A percentile compares a stretch with the other conserved stretches of the same genome.
Evolutionary conservation across 1,140 invertebrate species (phyloP).

Genomic region (Caerostris darwini): DNA sequence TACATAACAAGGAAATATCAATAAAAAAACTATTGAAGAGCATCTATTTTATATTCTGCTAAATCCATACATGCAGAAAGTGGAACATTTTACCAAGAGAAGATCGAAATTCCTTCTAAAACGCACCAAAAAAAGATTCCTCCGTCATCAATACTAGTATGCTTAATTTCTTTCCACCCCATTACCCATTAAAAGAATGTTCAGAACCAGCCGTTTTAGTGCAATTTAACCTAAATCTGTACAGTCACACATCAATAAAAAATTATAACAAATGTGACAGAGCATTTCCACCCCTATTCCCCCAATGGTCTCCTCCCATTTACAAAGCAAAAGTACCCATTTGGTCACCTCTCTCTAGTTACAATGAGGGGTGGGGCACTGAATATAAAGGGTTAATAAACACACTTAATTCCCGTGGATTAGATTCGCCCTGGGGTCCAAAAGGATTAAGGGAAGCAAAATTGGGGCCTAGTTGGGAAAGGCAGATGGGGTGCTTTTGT

Average conservation of each 20-base stretch:
- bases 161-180: too few relatives aligned
- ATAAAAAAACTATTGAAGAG: too few relatives aligned
- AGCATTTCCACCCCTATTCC: background rate
- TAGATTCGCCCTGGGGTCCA: background rate
- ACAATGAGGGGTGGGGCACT: background rate
- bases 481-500: constrained; percentile 15
- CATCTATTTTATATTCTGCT: too few relatives aligned
- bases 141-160: background rate
- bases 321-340: background rate
- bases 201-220: background rate
- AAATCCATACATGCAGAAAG: too few relatives aligned
- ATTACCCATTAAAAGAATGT: too few relatives aligned
- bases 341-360: background rate
- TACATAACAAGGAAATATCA: too few relatives aligned
- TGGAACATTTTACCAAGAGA: too few relatives aligned
- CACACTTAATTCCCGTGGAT: constrained; percentile 8
- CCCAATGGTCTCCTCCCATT: background rate
- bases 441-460: background rate
- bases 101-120: background rate
- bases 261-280: background rate
- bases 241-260: background rate
- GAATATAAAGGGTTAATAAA: constrained; percentile 27
- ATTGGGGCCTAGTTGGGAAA: background rate
- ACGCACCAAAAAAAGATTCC: background rate
- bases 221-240: background rate